These are phyloP conservation scores for Incurvaria masculella DNA, from an alignment of 2,888 invertebrate genomes.

Conservation along the genomic window DNA sequence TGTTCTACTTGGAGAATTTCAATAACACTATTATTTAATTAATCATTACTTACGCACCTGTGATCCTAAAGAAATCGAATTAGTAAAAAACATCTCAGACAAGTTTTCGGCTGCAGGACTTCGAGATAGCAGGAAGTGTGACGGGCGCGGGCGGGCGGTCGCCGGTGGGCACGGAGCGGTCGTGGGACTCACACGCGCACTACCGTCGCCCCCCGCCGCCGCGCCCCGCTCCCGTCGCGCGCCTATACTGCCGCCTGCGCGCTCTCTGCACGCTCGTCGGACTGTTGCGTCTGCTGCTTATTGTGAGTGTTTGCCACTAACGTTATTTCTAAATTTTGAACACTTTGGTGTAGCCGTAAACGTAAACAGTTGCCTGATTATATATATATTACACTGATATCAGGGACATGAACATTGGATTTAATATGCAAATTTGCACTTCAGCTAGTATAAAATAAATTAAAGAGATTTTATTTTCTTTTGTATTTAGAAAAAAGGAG, in stretches of 20 bases:
- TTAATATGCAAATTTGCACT: too few relatives aligned
- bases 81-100: too few relatives aligned
- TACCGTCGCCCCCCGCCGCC: constrained; percentile 42
- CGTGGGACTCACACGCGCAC: constrained; percentile 54
- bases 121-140: constrained; percentile 56
- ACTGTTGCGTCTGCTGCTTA: constrained; percentile 24
- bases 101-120: constrained; percentile 29
- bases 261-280: constrained; percentile 25
- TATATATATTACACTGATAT: too few relatives aligned
- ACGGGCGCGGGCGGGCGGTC: constrained; percentile 39
- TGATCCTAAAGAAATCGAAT: too few relatives aligned
- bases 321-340: too few relatives aligned
- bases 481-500: too few relatives aligned
- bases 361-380: too few relatives aligned
- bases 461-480: too few relatives aligned
- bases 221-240: constrained; percentile 37
- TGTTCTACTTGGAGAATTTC: background rate
- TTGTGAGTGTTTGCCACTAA: too few relatives aligned
- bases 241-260: constrained; percentile 41
- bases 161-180: constrained; percentile 48
- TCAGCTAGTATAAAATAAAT: too few relatives aligned
- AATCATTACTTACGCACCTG: constrained; percentile 2
- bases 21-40: background rate
- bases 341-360: too few relatives aligned
- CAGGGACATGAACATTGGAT: too few relatives aligned